Base-by-base conservation (phyloP, 2,113 vertebrate genomes). In the Beaufortia kweichowensis region DNA sequence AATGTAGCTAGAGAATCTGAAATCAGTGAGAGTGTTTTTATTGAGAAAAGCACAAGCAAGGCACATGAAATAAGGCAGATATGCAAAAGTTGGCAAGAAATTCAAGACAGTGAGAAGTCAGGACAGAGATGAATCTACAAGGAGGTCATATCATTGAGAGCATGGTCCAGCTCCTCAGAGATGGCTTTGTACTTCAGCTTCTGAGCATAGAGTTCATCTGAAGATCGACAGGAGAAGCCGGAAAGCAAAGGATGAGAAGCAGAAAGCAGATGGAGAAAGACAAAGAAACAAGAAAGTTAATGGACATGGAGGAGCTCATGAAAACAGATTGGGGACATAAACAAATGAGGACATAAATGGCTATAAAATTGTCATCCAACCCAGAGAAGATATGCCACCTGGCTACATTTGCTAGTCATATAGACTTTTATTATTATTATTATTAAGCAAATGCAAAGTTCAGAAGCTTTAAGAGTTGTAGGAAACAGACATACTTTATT, bases 171-270 rank as follows among this genome's bases (percentile, higher is more conserved):
- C 92, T 95, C 94, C 90, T 97, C 92, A 0, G 94, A 97, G 93
- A 95, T 93, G 26, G 95, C 95, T 87, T 95, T 96, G 93, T 95
- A 95, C 90, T 96, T 96, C 85, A 96, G 94, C 92, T 97, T 96
- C 94, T 96, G 94, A 87, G 94, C 90, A 1, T 95, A 96, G 14
- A 97, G 88, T 87, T 96, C 93, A 1, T 98, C 95, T 97, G 87
- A 28, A 86, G 81, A 86, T 84, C 64, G 77, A 84, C 86, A 87
- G 86, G 71, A 86, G 78, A 73, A 85, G 56, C 85, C 39, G 65
- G 53, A 80, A 84, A 81, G 81, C 78, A 79, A 82, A 85, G 70
- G 76, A 85, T 81, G 82, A 81, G 86, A 87, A 88, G 80, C 80
- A 88, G 76, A 86, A 78, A 86, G 81, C 60, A 83, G 84, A 1